Base-by-base conservation (phyloP, 2,888 invertebrate species). In the Smittia aterrima region DNA sequence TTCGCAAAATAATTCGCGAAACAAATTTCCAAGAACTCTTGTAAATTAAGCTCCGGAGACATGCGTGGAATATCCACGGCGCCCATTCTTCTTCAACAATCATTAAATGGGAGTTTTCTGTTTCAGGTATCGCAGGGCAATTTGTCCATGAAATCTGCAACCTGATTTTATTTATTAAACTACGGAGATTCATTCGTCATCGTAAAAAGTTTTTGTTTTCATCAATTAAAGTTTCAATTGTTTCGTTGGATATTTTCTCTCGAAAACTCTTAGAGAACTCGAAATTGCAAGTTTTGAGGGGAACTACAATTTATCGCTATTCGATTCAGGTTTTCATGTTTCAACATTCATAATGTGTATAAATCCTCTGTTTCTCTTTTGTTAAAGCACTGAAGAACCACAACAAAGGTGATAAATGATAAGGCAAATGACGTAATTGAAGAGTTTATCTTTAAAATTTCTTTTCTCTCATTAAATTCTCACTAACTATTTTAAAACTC, bases 361-460 rank as follows among this genome's bases (percentile, higher is more conserved):
- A 58, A 18, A 20, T 58, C n/a, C 22, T 58, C 22, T 11, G 11
- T 58, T 58, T 58, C 11, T 64, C n/a, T n/a, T n/a, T n/a, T n/a
- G n/a, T 64, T 64, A 64, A 64, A 64, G 64, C 64, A 64, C 64
- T 64, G 27, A 25, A 64, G 64, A 58, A 27, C 64, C 64, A 64
- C 64, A 64, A 64, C 18, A 58, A 18, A 64, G 64, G 9, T 58
- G 58, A 64, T 22, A 64, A 64, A 64, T 27, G 27, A 64, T 64
- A 64, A 64, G 64, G 64, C 64, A 64, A 64, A 27, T 13, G 27
- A 64, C 20, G 18, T 25, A 64, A 58, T 58, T 25, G 64, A 64
- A 24, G 58, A 20, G 58, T 22, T 22, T 22, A 58, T 58, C 20
- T 53, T 53, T 4, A 53, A 53, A 3, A 58, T 64, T 64, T 64